These are phyloP conservation scores for Vesta saturnalis DNA, from an alignment of 2,888 invertebrate genomes.

Conservation along the genomic window DNA sequence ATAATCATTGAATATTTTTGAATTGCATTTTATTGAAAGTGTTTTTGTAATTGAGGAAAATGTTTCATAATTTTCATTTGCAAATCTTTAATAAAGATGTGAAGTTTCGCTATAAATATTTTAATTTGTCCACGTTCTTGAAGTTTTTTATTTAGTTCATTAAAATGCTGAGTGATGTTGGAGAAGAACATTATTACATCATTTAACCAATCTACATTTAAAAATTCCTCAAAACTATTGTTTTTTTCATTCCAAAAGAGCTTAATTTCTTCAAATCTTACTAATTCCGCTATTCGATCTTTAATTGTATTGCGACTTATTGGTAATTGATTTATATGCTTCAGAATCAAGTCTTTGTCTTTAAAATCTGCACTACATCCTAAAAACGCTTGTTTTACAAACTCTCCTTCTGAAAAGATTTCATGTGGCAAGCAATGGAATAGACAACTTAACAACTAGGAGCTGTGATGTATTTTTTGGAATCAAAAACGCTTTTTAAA, in stretches of 20 bases:
- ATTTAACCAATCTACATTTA: conserved; percentile 21
- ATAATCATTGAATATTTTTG: conserved; percentile 23
- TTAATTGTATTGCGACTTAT: conserved; percentile 31
- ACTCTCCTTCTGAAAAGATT: no score
- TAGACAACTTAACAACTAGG: no score
- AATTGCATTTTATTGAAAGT: conserved; percentile 30
- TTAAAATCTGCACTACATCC: conserved; percentile 20
- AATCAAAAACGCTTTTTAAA: no score
- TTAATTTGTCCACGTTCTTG: conserved; percentile 20
- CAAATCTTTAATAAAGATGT: conserved; percentile 26
- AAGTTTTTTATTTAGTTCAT: conserved; percentile 12
- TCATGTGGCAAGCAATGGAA: no score
- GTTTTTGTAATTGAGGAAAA: conserved; percentile 28
- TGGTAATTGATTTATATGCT: conserved; percentile 22
- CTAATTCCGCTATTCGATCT: conserved; percentile 16
- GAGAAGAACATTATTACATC: conserved; percentile 24
- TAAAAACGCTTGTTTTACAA: no score
- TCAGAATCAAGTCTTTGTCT: conserved; percentile 25
- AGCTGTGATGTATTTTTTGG: no score
- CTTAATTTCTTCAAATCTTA: conserved; percentile 18
- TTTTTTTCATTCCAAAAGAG: conserved; percentile 16
- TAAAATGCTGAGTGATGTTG: conserved; percentile 18
- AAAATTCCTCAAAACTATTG: conserved; percentile 11
- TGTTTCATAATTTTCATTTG: conserved; percentile 27
- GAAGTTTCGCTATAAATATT: conserved; percentile 27